These are phyloP conservation scores for Drosophila diplacantha DNA, from an alignment of 2,888 invertebrate genomes.

Conservation along the genomic window DNA sequence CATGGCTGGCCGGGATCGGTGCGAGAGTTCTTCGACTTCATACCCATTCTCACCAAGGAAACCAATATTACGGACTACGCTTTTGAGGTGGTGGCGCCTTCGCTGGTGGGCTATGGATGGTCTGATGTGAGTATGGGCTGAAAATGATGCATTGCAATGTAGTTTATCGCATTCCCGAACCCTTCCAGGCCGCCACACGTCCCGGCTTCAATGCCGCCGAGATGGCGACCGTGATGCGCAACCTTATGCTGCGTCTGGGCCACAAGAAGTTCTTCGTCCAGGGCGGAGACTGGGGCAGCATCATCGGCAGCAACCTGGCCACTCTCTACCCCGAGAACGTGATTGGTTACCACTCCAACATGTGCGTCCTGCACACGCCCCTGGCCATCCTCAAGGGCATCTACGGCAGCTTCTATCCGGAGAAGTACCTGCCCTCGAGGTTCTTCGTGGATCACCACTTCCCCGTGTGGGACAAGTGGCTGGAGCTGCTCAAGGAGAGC, in stretches of 20 bases:
- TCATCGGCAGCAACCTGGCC: constrained; percentile 82
- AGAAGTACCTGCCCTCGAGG: constrained; percentile 76
- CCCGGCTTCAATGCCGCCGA: constrained; percentile 77
- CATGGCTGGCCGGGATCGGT: constrained; percentile 95
- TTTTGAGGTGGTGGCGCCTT: constrained; percentile 84
- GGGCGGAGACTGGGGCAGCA: constrained; percentile 91
- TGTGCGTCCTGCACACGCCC: constrained; percentile 78
- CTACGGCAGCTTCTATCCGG: constrained; percentile 79
- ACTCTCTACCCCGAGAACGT: constrained; percentile 82
- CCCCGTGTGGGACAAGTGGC: constrained; percentile 73
- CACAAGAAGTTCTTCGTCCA: constrained; percentile 83
- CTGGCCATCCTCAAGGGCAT: constrained; percentile 74
- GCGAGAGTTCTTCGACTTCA: constrained; percentile 87
- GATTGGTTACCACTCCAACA: constrained; percentile 82
- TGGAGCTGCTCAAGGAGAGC: constrained; percentile 75
- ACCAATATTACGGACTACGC: constrained; percentile 80
- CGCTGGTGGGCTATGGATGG: constrained; percentile 84
- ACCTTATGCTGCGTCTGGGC: constrained; percentile 84
- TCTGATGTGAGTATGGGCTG: constrained; percentile 79
- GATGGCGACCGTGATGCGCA: constrained; percentile 81
- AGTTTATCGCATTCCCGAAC: not conserved
- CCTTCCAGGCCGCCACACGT: constrained; percentile 64
- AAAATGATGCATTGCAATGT: not conserved
- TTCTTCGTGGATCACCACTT: constrained; percentile 80
- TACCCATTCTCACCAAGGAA: constrained; percentile 82